These are phyloP conservation scores for Sapayoa aenigma DNA, from an alignment of 2,113 vertebrate genomes.

Conservation along the genomic window DNA sequence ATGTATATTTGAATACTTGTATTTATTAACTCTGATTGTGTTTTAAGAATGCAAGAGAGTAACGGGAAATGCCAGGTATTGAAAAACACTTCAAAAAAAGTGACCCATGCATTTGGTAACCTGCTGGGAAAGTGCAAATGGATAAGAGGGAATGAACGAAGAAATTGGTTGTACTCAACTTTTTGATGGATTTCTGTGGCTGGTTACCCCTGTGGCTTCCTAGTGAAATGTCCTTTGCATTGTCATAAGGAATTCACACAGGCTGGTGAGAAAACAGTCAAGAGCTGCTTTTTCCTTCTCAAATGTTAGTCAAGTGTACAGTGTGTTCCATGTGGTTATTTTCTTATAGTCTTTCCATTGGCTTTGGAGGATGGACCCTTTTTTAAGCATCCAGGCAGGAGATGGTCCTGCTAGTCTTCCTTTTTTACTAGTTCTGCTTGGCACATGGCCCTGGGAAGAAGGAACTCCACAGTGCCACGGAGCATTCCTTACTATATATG, in stretches of 20 bases:
- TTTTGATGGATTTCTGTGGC: background rate
- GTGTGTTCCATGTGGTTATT: background rate
- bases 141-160: background rate
- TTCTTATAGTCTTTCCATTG: background rate
- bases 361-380: background rate
- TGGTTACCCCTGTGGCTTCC: background rate
- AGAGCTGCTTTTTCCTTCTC: background rate
- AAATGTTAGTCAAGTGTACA: background rate
- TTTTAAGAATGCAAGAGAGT: background rate
- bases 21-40: background rate
- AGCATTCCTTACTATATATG: conserved; percentile 60
- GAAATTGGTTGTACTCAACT: background rate
- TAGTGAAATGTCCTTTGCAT: background rate
- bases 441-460: background rate
- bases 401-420: background rate
- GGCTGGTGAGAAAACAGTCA: background rate
- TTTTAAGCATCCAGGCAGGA: background rate
- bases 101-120: background rate
- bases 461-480: background rate
- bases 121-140: background rate
- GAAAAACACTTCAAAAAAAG: background rate
- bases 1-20: fast-evolving
- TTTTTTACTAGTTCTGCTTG: background rate
- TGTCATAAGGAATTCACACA: background rate
- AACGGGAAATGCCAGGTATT: background rate